A percentile compares a stretch with the other conserved stretches of the same genome.
These are phyloP conservation scores for Oxygymnocypris stewartii DNA, from an alignment of 2,113 vertebrate species.

Conservation along the genomic window DNA sequence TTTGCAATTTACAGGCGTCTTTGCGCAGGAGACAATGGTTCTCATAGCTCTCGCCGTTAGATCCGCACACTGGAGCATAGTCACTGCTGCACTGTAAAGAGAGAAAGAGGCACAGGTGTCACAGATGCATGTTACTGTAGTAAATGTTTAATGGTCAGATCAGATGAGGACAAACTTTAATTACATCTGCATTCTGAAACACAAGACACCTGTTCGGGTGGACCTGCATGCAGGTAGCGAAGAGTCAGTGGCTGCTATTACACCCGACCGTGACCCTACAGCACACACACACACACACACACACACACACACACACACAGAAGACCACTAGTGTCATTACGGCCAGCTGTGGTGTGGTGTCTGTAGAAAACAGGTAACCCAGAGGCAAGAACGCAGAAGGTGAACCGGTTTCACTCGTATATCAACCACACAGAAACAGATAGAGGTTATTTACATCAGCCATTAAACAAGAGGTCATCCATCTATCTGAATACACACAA, in stretches of 20 bases:
- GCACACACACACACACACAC: background rate
- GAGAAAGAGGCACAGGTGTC: slow-evolving; percentile 30
- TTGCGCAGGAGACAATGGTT: slow-evolving; percentile 83
- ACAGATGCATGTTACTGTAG: slow-evolving; percentile 23
- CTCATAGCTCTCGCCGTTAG: slow-evolving; percentile 83
- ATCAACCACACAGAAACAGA: slow-evolving; percentile 24
- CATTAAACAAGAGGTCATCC: slow-evolving; percentile 38
- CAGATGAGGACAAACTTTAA: slow-evolving; percentile 37
- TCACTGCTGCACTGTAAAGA: slow-evolving; percentile 71
- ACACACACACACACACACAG: background rate
- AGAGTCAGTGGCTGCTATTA: background rate
- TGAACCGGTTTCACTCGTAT: slow-evolving; percentile 30
- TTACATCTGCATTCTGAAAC: slow-evolving; percentile 12
- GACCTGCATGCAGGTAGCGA: background rate
- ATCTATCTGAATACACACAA: slow-evolving; percentile 39
- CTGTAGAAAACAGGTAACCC: slow-evolving; percentile 12
- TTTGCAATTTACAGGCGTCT: slow-evolving; percentile 86
- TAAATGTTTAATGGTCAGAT: slow-evolving; percentile 30
- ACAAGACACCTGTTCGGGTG: slow-evolving; percentile 23
- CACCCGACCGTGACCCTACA: background rate
- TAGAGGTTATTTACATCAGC: slow-evolving; percentile 35
- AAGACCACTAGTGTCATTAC: background rate
- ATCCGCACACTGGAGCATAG: slow-evolving; percentile 85
- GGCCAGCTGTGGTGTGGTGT: slow-evolving; percentile 30
- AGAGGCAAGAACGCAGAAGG: slow-evolving; percentile 34